Percentiles rank a stretch among this genome's conserved stretches.
Evolutionary conservation across 2,797 vertebrate genomes (phyloP).

Genomic region (Arctocebus calabarensis): DNA sequence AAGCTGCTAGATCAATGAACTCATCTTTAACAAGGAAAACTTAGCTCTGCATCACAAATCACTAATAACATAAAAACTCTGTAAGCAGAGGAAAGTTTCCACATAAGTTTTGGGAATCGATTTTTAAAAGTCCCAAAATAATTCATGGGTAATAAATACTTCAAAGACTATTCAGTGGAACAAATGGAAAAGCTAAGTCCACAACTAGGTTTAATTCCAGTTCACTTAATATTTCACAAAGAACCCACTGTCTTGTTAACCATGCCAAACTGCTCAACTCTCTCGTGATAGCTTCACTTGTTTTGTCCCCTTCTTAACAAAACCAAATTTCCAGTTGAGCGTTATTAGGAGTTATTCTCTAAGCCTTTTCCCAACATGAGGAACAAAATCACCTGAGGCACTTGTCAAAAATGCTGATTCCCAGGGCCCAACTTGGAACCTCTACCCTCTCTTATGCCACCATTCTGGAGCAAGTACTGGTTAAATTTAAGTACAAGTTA

Average conservation of each 20-base stretch:
- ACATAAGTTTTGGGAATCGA: slow-evolving; percentile 51
- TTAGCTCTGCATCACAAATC: slow-evolving; percentile 3
- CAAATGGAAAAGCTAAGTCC: slow-evolving; percentile 21
- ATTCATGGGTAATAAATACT: slow-evolving; percentile 38
- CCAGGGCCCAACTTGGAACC: not conserved
- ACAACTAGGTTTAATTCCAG: slow-evolving; percentile 41
- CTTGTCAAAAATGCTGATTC: slow-evolving; percentile 54
- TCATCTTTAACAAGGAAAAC: slow-evolving; percentile 36
- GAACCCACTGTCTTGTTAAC: slow-evolving; percentile 38
- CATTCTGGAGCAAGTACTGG: not conserved
- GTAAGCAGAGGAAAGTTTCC: slow-evolving; percentile 3
- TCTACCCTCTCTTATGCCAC: not conserved
- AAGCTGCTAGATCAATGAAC: not conserved
- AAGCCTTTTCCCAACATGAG: not conserved
- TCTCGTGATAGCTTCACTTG: not conserved
- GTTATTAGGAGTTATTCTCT: not conserved
- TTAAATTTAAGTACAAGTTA: slow-evolving; percentile 39
- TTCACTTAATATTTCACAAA: slow-evolving; percentile 12
- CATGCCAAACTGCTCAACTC: not conserved
- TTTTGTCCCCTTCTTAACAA: slow-evolving; percentile 32
- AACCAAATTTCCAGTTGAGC: not conserved
- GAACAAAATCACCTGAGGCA: not conserved
- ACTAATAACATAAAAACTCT: slow-evolving; percentile 24
- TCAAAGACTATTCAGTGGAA: not conserved
- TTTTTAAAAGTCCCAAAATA: slow-evolving; percentile 53